Conservation (phyloP, 2,888 invertebrate species). For the Prosapia bicincta region DNA sequence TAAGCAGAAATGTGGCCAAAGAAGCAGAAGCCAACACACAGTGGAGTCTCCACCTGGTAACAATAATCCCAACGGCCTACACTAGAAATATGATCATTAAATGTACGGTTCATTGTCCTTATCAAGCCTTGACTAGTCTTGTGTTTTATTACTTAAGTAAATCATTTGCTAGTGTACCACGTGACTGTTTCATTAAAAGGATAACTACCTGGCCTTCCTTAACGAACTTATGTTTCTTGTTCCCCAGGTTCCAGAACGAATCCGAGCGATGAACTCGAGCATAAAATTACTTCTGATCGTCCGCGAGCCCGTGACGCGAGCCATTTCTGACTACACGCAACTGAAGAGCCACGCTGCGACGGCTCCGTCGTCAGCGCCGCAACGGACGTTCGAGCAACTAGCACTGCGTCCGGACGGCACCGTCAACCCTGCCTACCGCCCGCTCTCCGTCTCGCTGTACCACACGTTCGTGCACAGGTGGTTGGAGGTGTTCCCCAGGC, state of each 20-base stretch:
- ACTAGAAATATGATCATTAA: too few relatives aligned
- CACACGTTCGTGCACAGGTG: conserved; percentile 86
- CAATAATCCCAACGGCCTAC: too few relatives aligned
- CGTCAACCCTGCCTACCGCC: conserved; percentile 79
- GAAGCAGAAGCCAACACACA: too few relatives aligned
- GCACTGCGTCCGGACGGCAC: conserved; percentile 76
- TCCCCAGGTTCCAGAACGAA: conserved; percentile 81
- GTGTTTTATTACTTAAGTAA: too few relatives aligned
- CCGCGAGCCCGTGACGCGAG: conserved; percentile 91
- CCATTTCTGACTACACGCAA: conserved; percentile 96
- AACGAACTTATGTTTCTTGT: too few relatives aligned
- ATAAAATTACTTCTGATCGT: conserved; percentile 90
- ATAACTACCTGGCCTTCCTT: too few relatives aligned
- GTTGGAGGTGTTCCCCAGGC: conserved; percentile 88
- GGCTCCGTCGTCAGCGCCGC: conserved; percentile 47
- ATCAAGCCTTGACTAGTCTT: too few relatives aligned
- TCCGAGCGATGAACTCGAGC: conserved; percentile 90
- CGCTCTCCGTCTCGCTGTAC: conserved; percentile 86
- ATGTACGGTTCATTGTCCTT: too few relatives aligned
- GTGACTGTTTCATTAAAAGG: too few relatives aligned
- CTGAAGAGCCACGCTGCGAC: conserved; percentile 78
- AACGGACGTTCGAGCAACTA: conserved; percentile 70
- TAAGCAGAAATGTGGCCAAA: too few relatives aligned
- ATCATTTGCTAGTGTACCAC: too few relatives aligned
- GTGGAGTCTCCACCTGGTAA: too few relatives aligned